Base-by-base conservation (phyloP, 2,888 invertebrate species). In the Parthenolecanium corni region DNA sequence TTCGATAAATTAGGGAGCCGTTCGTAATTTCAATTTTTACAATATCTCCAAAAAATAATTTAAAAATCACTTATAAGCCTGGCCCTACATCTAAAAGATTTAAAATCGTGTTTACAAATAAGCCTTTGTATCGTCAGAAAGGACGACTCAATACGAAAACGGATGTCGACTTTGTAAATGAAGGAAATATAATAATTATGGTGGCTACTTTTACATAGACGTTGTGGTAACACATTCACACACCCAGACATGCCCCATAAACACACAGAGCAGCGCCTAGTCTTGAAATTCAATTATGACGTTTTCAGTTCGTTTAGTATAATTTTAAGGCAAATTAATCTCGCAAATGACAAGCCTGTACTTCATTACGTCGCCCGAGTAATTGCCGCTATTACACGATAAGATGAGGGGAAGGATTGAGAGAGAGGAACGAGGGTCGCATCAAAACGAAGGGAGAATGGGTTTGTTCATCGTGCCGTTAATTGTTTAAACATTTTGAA, bases 321-420 rank as follows among this genome's bases (percentile, higher is more conserved):
- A 53, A 53, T 53, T 53, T 53, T 53, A 53, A 53, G 53, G 53
- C 36, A 53, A 53, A 53, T 53, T 53, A 53, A 53, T 53, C 53
- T 53, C 53, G 53, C 53, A 53, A 53, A 53, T 53, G 53, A 53
- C 36, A 16, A 40, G 31, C 53, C 40, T 21, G 40, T 40, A 40
- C 53, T 36, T 53, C 38, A 53, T 38, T 53, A 53, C 53, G 53
- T 53, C 31, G 31, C 21, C 23, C 31, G 21, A 40, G 53, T 53
- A 53, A 53, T 53, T 53, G 40, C 14, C 38, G 38, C 53, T 53
- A 53, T 53, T 53, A 53, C 53, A 40, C 40, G 36, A 52, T 38
- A 38, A 38, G 44, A 9, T 4, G 14, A 16, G 18, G 44, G 9
- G 31, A 31, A 9, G 31, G 31, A 31, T 4, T 31, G 31, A 6